Evolutionary conservation across 2,113 vertebrate species (phyloP), one percentile per base, ranked within the genome.

Genomic region (Lamprologus sp.): DNA sequence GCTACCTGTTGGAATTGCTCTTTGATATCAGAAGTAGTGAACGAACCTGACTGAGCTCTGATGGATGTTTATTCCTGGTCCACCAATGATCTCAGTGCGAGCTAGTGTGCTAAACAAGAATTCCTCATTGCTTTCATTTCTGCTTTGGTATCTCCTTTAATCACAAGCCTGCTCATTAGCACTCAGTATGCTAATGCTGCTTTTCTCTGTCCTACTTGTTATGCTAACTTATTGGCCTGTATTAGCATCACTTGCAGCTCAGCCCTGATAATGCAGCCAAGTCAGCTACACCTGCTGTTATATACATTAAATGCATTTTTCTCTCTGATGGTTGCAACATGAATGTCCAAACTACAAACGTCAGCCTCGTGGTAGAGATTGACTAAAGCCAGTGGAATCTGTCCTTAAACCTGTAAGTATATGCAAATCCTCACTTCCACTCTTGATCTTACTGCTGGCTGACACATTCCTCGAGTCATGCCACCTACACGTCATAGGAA

Each of bases 161-260:
- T 95, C 95, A 95, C 63, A 91, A 86, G 92, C 87, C 65, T 80
- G 90, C 88, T 96, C 92, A 95, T 95, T 95, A 96, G 87, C 81
- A 87, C 85, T 86, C 89, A 81, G 87, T 95, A 95, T 96, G 93
- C 90, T 91, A 94, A 95, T 94, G 85, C 26, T 33, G 86, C 84
- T 89, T 90, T 94, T 92, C 92, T 68, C 21, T 81, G 88, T 87
- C 92, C 89, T 89, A 88, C 90, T 94, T 94, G 90, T 94, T 95
- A 92, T 96, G 94, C 94, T 94, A 95, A 94, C 94, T 91, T 95
- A 95, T 95, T 95, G 95, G 90, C 93, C 82, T 75, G 7, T 92
- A 95, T 96, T 96, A 95, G 94, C 95, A 95, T 95, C 92, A 93
- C 47, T 42, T 63, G 68, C 56, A 81, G 89, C 89, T 84, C 82